Conservation (phyloP, 2,113 vertebrate species). For the Otocyon megalotis region DNA sequence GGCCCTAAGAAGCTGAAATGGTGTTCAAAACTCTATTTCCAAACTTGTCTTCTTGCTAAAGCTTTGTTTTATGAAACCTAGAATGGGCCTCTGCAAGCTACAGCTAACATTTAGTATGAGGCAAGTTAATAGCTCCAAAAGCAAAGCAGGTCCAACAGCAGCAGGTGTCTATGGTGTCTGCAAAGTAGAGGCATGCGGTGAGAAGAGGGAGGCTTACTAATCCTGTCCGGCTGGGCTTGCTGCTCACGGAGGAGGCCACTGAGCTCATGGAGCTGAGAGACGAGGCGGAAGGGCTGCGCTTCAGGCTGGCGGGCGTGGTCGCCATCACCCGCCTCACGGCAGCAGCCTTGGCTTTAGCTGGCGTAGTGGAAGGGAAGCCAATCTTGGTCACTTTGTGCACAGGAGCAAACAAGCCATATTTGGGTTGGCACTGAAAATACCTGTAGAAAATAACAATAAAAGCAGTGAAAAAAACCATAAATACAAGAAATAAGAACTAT, state of each 20-base stretch:
- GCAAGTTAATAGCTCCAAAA: neutral
- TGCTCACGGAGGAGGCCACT: conserved; percentile 96
- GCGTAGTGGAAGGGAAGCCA: conserved; percentile 97
- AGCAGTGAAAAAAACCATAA: neutral
- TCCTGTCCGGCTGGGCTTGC: conserved; percentile 97
- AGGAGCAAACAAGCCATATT: conserved; percentile 98
- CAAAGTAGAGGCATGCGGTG: conserved; percentile 55
- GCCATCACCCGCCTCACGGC: conserved; percentile 91
- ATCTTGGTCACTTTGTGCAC: conserved; percentile 99
- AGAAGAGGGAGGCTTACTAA: conserved; percentile 90
- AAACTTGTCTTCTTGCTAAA: conserved; percentile 5
- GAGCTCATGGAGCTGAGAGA: conserved; percentile 98
- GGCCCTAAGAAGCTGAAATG: neutral
- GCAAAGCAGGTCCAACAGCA: neutral
- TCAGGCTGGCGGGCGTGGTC: conserved; percentile 90
- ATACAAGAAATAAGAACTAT: neutral
- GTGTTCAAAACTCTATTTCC: neutral
- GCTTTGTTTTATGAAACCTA: neutral
- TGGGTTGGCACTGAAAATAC: conserved; percentile 99
- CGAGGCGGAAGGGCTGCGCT: conserved; percentile 96
- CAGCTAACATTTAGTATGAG: neutral
- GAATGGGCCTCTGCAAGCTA: conserved; percentile 66
- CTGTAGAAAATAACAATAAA: conserved; percentile 81
- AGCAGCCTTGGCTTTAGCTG: conserved; percentile 95
- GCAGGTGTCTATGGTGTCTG: neutral